Evolutionary conservation across 2,888 invertebrate genomes (phyloP), one percentile per base, ranked within the genome.

Genomic region (Tridacna gigas): DNA sequence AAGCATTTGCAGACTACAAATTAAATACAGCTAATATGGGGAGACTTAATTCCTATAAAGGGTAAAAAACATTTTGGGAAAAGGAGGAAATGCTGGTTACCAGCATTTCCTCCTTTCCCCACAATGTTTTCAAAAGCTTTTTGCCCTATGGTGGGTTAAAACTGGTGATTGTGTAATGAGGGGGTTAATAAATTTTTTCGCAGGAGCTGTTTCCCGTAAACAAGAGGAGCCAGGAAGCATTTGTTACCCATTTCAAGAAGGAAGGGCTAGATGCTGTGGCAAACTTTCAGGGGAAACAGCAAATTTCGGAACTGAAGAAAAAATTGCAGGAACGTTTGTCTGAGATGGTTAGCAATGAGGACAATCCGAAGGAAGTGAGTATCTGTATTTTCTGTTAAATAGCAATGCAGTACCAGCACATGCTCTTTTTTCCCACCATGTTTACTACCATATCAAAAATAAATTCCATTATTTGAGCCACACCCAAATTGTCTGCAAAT

Each of bases 131-230:
- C 37, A 37, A 37, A 37, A 37, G 37, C 37, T 7, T 37, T 37
- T 7, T 37, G 2, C 7, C 37, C 2, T 7, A 37, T 2, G 37
- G 7, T 37, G 2, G 7, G 2, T 2, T 4, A 37, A 37, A 7
- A 37, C 37, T 7, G 3, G 7, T 2, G 37, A 37, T 37, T 37
- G 37, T n/a, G n/a, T n/a, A n/a, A n/a, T n/a, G 7, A 37, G 7
- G 7, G 37, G 37, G 37, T 37, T 37, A 37, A 2, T 37, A 2
- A 37, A 4, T 56, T 56, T 56, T 86, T 83, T 88, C 0, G 3
- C 84, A 95, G 97, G 98, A 98, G 95, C 98, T 98, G 96, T 97
- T 99, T 94, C 99, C 99, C 88, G 96, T 97, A 93, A 98, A 98
- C 95, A 98, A 98, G 94, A 97, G 98, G 94, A 97, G 97, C 93